Percentiles rank a stretch among this genome's conserved stretches.
These are phyloP conservation scores for Petrolisthes manimaculis DNA, from an alignment of 2,888 invertebrate genomes.

Conservation along the genomic window DNA sequence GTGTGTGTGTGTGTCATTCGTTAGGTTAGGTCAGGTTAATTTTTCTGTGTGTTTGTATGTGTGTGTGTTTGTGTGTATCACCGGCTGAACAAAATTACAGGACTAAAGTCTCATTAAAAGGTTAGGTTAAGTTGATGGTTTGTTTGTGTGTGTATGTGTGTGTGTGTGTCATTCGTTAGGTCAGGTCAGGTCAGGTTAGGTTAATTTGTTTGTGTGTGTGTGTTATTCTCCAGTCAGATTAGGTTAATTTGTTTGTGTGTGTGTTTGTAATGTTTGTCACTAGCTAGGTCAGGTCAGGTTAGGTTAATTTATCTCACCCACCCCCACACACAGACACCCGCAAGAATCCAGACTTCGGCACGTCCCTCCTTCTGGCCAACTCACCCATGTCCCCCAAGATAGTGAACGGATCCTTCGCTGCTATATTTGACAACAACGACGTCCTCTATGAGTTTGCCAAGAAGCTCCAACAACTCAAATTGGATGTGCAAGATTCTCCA, in stretches of 20 bases:
- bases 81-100: too few species aligned
- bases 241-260: slow-evolving; percentile 11
- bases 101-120: too few species aligned
- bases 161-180: not conserved
- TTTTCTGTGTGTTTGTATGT: slow-evolving; percentile 16
- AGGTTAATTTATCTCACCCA: not conserved
- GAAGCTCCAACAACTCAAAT: slow-evolving; percentile 78
- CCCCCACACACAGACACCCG: slow-evolving; percentile 78
- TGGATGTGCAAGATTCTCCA: slow-evolving; percentile 83
- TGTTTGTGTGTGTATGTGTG: too few species aligned
- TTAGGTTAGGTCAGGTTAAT: slow-evolving; percentile 25
- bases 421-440: slow-evolving; percentile 86
- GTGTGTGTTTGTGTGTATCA: not conserved
- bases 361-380: slow-evolving; percentile 91
- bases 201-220: slow-evolving; percentile 5
- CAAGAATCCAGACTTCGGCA: slow-evolving; percentile 90
- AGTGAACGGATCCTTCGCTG: slow-evolving; percentile 92
- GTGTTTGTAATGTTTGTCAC: not conserved
- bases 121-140: too few species aligned
- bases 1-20: not conserved
- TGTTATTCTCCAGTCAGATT: not conserved
- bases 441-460: slow-evolving; percentile 79
- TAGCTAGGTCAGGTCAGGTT: not conserved
- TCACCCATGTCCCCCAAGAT: slow-evolving; percentile 97
- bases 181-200: not conserved